phyloP scores from a whole-genome alignment of 2,888 invertebrate genomes.

The Acrobasis consociella region DNA sequence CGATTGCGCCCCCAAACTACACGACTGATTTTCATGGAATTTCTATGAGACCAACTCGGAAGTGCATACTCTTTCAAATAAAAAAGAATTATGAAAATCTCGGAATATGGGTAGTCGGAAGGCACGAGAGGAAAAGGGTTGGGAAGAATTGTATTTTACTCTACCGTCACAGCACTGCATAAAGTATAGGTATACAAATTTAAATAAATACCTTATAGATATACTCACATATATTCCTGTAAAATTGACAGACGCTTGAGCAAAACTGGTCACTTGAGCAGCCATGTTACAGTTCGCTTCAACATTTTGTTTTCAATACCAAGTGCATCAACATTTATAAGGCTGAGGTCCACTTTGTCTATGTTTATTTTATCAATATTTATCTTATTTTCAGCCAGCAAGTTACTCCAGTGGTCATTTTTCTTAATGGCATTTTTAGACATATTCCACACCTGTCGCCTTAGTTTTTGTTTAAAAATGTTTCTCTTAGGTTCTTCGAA shows the following conservation, averaged over 20 bases:
- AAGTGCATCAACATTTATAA: constrained; percentile 46
- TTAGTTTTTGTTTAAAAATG: constrained; percentile 32
- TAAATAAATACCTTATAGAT: too few species aligned
- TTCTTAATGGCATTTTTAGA: constrained; percentile 39
- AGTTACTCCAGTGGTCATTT: constrained; percentile 31
- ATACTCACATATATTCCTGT: too few species aligned
- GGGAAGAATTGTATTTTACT: too few species aligned
- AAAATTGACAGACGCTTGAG: not conserved
- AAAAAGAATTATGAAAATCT: too few species aligned
- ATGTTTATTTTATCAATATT: constrained; percentile 48
- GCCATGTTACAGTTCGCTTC: constrained; percentile 43
- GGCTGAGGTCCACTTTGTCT: constrained; percentile 43
- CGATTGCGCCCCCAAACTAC: too few species aligned
- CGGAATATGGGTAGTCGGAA: too few species aligned
- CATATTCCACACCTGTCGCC: constrained; percentile 43
- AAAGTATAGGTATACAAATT: too few species aligned
- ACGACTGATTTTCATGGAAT: too few species aligned
- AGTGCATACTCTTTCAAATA: too few species aligned
- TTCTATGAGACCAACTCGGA: too few species aligned
- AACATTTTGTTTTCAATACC: constrained; percentile 46
- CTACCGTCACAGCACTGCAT: too few species aligned
- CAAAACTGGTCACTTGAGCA: constrained; percentile 30
- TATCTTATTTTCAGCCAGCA: constrained; percentile 40
- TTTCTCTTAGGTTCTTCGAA: constrained; percentile 5
- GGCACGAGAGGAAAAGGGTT: too few species aligned